Conservation (phyloP, 2,888 invertebrate genomes). For the Ceraclea dissimilis region DNA sequence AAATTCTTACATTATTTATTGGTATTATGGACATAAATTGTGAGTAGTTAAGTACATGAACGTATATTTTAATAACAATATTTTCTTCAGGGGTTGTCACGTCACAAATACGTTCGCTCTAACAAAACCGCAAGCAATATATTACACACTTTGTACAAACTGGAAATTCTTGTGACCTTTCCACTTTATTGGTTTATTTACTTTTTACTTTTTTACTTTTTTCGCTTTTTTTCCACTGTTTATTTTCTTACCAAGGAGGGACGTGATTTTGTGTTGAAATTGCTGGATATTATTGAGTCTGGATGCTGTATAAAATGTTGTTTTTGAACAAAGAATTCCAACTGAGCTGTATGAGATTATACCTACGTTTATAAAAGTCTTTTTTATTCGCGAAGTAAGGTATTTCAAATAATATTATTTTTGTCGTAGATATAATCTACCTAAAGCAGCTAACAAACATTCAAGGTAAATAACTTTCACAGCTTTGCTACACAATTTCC, state of each 20-base stretch:
- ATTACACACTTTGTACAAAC: not conserved
- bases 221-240: not conserved
- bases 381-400: no score
- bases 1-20: no score
- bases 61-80: not conserved
- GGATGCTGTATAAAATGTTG: not conserved
- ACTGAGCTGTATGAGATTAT: not conserved
- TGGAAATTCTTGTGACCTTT: not conserved
- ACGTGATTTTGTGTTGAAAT: conserved; percentile 1
- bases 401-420: no score
- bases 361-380: no score
- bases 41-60: no score
- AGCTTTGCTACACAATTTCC: no score
- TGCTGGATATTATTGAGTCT: not conserved
- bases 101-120: not conserved
- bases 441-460: no score
- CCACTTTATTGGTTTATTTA: not conserved
- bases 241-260: not conserved
- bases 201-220: no score
- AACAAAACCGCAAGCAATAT: not conserved
- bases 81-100: not conserved
- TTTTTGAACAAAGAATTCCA: not conserved
- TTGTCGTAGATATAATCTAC: no score
- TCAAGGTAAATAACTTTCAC: no score
- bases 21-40: no score